phyloP scores from a whole-genome alignment of 2,888 invertebrate genomes.

The Punctoribates punctum region DNA sequence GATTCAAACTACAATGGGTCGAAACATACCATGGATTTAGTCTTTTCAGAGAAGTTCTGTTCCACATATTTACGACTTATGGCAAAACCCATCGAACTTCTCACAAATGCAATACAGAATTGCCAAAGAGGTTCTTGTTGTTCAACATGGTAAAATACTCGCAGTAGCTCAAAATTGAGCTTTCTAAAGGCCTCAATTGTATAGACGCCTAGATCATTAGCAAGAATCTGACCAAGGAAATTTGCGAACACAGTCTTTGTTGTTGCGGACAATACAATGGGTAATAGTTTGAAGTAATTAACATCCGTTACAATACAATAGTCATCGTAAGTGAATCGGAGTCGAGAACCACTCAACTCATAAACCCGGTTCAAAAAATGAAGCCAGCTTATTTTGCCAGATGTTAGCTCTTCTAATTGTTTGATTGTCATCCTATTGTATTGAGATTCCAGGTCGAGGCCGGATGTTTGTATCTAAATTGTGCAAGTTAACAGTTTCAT shows the following conservation, averaged over 20 bases:
- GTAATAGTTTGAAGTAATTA: background rate
- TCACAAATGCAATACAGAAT: background rate
- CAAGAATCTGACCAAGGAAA: background rate
- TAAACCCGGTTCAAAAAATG: background rate
- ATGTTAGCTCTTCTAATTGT: background rate
- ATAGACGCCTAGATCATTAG: background rate
- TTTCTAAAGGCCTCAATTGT: background rate
- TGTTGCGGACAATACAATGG: background rate
- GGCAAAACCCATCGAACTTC: background rate
- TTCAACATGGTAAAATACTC: background rate
- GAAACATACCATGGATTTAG: background rate
- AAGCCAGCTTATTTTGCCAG: background rate
- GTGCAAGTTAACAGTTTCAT: background rate
- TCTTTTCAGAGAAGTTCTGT: background rate
- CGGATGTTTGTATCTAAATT: background rate
- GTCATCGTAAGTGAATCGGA: background rate
- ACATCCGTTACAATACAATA: background rate
- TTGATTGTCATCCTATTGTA: background rate
- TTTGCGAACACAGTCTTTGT: background rate
- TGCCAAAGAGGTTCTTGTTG: background rate
- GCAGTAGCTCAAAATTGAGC: background rate
- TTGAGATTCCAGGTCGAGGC: background rate
- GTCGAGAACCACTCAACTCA: background rate
- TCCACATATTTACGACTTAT: constrained; percentile 21
- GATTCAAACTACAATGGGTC: background rate